These are phyloP conservation scores for Micrastur ruficollis DNA, from an alignment of 2,797 vertebrate genomes.

Conservation along the genomic window DNA sequence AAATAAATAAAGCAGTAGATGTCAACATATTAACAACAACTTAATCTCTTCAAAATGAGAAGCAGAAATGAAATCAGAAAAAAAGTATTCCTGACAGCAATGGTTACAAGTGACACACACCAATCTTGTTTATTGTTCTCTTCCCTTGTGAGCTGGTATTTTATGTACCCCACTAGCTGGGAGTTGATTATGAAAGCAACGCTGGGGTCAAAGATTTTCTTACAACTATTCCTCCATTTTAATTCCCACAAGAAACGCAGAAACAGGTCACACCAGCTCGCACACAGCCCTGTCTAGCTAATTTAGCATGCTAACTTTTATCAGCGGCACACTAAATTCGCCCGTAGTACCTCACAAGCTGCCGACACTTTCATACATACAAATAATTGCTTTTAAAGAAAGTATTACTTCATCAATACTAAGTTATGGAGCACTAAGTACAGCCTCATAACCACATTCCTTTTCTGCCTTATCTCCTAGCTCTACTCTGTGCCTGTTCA, in stretches of 20 bases:
- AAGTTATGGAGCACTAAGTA: slow-evolving; percentile 47
- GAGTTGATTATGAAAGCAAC: slow-evolving; percentile 8
- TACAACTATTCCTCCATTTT: slow-evolving; percentile 2
- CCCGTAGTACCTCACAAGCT: not conserved
- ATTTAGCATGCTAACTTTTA: not conserved
- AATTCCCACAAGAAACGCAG: slow-evolving; percentile 61
- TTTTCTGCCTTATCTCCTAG: not conserved
- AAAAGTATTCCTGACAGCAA: not conserved
- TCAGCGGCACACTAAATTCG: not conserved
- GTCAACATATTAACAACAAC: slow-evolving; percentile 8
- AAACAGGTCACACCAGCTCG: slow-evolving; percentile 54
- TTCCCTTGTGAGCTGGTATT: not conserved
- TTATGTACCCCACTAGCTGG: not conserved
- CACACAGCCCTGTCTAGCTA: not conserved
- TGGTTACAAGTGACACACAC: not conserved
- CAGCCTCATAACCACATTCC: not conserved
- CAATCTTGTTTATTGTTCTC: slow-evolving; percentile 5
- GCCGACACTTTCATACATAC: not conserved
- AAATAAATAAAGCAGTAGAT: slow-evolving; percentile 21
- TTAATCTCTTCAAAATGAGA: slow-evolving; percentile 32
- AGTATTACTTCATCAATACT: not conserved
- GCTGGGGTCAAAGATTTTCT: slow-evolving; percentile 33
- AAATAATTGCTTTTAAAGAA: slow-evolving; percentile 47
- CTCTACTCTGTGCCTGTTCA: not conserved
- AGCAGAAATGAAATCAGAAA: slow-evolving; percentile 24